Base-by-base conservation (phyloP, 2,888 invertebrate species). In the Odontomyia ornata region DNA sequence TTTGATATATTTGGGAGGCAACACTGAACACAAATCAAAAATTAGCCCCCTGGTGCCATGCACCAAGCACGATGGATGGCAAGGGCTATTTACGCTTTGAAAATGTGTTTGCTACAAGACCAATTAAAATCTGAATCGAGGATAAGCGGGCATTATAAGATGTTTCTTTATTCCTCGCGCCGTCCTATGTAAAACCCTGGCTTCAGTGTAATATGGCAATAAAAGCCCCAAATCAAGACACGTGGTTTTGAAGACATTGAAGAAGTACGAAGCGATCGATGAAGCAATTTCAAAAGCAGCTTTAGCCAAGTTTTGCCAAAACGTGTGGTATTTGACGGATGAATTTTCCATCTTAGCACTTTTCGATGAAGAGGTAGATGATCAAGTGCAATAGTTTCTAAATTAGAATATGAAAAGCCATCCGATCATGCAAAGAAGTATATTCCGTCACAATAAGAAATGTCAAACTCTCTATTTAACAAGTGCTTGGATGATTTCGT, bases 61-160 rank as follows among this genome's bases (percentile, higher is more conserved):
- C 82, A 83, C 79, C 81, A 82, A 80, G 82, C 82, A 67, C 72
- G 80, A 75, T 82, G 82, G 82, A 82, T 83, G 81, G 79, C 80
- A 28, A 82, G 80, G 80, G 81, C 82, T 21, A 81, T 83, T 79
- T 82, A 82, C 78, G 76, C 78, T 11, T 60, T 81, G 28, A 82
- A 80, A 78, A 79, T 80, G 77, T 23, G 18, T 77, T 80, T 60
- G 47, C 78, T 36, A 28, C 23, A 9, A 25, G 5, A 28, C 75
- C 75, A 60, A 28, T 79, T 18, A 79, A 78, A 78, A 65, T 78
- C 28, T 78, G 28, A 15, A 72, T 15, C 18, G 76, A 80, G 18
- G 79, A 79, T 25, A 79, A 80, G 30, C 67, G 30, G 75, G 79
- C 65, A 27, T 36, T 79, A 56, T 57, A 69, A 76, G 77, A 79